Percentiles rank a stretch among this genome's conserved stretches.
Evolutionary conservation across 1,140 invertebrate species (phyloP).

Genomic region (Potamilus streckersoni): DNA sequence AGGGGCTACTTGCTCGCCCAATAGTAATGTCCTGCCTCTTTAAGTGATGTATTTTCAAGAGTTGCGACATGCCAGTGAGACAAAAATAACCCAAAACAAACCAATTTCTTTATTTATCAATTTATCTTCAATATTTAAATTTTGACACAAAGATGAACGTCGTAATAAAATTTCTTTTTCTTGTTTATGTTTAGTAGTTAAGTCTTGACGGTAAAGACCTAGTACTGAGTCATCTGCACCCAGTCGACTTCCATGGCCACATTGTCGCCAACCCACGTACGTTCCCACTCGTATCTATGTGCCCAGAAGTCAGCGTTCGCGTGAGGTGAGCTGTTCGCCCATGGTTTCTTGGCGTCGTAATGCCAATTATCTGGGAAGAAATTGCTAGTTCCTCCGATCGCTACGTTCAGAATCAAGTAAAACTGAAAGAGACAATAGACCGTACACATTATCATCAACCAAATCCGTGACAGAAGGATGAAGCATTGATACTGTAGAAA

Average conservation of each 20-base stretch:
- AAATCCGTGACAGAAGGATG: background rate
- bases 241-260: constrained; percentile 38
- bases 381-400: constrained; percentile 77
- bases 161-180: too few species aligned
- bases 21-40: too few species aligned
- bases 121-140: too few species aligned
- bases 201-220: background rate
- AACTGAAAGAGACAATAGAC: constrained; percentile 72
- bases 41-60: too few species aligned
- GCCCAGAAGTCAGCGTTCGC: constrained; percentile 74
- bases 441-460: background rate
- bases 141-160: too few species aligned
- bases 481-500: background rate
- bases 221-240: constrained; percentile 28
- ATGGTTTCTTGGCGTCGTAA: constrained; percentile 73
- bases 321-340: constrained; percentile 72
- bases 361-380: constrained; percentile 75
- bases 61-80: too few species aligned
- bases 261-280: constrained; percentile 71
- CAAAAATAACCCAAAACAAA: too few species aligned
- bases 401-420: constrained; percentile 79
- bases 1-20: too few species aligned
- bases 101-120: too few species aligned
- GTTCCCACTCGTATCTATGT: constrained; percentile 71
- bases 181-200: too few species aligned